phyloP scores from a whole-genome alignment of 2,888 invertebrate genomes.

The Actias luna region DNA sequence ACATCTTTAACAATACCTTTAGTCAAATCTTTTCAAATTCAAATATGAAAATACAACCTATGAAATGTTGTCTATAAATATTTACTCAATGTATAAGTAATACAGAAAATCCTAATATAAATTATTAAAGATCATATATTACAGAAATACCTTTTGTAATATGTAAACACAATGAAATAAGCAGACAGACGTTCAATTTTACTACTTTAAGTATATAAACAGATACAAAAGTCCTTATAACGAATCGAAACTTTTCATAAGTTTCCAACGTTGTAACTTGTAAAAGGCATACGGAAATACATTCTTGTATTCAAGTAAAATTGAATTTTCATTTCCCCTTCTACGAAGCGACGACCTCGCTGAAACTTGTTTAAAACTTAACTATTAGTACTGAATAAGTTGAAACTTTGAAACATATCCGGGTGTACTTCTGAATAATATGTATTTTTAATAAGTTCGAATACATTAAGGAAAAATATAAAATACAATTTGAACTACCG shows the following conservation, averaged over 20 bases:
- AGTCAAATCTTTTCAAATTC: too few species aligned
- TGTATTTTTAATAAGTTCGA: background rate
- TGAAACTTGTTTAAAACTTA: slow-evolving; percentile 13
- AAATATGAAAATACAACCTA: background rate
- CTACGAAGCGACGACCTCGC: slow-evolving; percentile 1
- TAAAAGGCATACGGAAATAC: slow-evolving; percentile 26
- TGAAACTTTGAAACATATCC: background rate
- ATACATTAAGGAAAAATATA: background rate
- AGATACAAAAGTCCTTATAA: background rate
- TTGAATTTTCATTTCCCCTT: slow-evolving; percentile 25
- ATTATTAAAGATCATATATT: background rate
- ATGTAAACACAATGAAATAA: background rate
- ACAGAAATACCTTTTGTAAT: background rate
- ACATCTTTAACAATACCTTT: too few species aligned
- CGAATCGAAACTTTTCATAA: background rate
- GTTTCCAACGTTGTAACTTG: background rate
- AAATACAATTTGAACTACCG: too few species aligned
- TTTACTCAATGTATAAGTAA: background rate
- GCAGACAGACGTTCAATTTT: background rate
- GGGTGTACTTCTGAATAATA: background rate
- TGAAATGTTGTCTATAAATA: background rate
- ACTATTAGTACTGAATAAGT: background rate
- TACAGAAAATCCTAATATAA: background rate
- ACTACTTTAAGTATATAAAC: background rate
- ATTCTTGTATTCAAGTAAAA: slow-evolving; percentile 23